Conservation (phyloP, 1,140 invertebrate genomes). For the Drosophila tsacasi region DNA sequence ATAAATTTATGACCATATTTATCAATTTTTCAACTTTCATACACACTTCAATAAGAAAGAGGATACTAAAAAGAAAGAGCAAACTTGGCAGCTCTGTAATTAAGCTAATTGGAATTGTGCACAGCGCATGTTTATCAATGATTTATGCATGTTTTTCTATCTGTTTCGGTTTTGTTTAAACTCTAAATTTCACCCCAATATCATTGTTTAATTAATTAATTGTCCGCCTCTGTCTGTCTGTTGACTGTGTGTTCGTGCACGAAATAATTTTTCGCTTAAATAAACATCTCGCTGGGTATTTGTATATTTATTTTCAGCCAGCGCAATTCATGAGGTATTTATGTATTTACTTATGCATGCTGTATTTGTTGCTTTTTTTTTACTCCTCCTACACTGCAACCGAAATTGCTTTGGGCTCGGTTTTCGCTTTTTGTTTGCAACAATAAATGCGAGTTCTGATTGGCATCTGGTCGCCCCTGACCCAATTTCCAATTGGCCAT, state of each 20-base stretch:
- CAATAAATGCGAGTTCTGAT: constrained; percentile 50
- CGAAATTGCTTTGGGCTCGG: constrained; percentile 13
- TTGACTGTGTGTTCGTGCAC: constrained; percentile 12
- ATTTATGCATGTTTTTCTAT: constrained; percentile 45
- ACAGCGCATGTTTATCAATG: constrained; percentile 49
- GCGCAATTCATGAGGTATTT: constrained; percentile 53
- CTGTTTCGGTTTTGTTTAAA: constrained; percentile 21
- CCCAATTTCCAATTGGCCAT: constrained; percentile 55
- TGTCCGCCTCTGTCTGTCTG: constrained; percentile 27
- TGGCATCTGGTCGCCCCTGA: constrained; percentile 66
- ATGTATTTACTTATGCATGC: constrained; percentile 23
- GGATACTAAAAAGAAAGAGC: constrained; percentile 1
- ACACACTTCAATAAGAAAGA: constrained; percentile 9
- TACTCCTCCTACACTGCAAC: constrained; percentile 61
- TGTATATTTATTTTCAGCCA: constrained; percentile 55
- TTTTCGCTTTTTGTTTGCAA: background rate
- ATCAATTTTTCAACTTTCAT: background rate
- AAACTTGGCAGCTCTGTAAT: constrained; percentile 21
- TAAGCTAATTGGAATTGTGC: constrained; percentile 43
- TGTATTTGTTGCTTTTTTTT: constrained; percentile 12
- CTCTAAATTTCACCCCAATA: constrained; percentile 32
- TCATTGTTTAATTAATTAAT: constrained; percentile 77
- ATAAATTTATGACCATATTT: background rate
- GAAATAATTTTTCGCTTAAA: constrained; percentile 73
- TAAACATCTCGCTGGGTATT: constrained; percentile 59